These are phyloP conservation scores for Tricholaema leucomelas DNA, from an alignment of 2,113 vertebrate genomes.

Conservation along the genomic window DNA sequence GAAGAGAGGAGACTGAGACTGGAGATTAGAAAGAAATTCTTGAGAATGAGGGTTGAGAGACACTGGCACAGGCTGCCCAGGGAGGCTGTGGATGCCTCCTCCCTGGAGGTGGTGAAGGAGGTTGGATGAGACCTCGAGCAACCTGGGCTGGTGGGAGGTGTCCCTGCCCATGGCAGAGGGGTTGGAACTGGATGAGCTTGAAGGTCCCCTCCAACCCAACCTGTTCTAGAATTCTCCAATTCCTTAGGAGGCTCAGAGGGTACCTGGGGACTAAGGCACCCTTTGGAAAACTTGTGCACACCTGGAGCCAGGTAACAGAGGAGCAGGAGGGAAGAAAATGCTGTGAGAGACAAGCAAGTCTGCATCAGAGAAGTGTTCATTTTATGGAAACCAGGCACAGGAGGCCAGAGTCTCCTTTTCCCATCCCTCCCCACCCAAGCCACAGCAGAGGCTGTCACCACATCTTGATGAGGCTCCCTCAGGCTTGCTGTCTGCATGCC, in stretches of 20 bases:
- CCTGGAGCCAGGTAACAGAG: neutral
- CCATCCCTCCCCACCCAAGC: neutral
- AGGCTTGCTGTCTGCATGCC: neutral
- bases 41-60: no score
- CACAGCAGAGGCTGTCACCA: neutral
- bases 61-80: no score
- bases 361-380: neutral
- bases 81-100: no score
- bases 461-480: neutral
- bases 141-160: no score
- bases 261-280: neutral
- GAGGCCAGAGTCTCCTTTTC: neutral
- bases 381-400: neutral
- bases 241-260: fast-evolving
- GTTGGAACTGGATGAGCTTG: no score
- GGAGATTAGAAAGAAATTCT: no score
- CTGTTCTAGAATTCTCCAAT: no score
- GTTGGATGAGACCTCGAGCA: no score
- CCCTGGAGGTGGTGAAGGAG: no score
- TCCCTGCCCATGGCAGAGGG: no score
- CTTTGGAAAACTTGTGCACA: neutral
- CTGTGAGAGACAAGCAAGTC: neutral
- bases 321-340: neutral
- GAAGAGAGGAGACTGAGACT: no score
- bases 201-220: no score